Evolutionary conservation across 2,113 vertebrate species (phyloP).

Genomic region (Chunga burmeisteri): DNA sequence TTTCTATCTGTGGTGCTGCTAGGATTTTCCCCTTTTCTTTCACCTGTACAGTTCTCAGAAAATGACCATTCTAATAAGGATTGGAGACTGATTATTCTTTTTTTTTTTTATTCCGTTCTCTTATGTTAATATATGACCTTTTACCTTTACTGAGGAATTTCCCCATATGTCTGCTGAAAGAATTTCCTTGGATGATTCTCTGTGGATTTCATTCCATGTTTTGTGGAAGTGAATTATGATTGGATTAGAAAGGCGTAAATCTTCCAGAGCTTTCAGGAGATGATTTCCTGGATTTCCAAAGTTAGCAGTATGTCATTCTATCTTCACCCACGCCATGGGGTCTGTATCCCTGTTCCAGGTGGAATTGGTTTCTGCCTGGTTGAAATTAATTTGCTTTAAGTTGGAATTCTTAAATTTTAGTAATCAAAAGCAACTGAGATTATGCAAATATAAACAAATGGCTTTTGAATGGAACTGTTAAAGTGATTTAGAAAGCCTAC

Average conservation of each 20-base stretch:
- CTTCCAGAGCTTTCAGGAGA: constrained; percentile 51
- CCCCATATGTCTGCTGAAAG: constrained; percentile 45
- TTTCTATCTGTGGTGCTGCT: not conserved
- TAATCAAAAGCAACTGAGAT: not conserved
- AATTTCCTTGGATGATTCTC: constrained; percentile 57
- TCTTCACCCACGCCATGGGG: not conserved
- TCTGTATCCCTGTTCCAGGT: not conserved
- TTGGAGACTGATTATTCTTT: not conserved
- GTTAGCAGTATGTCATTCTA: constrained; percentile 57
- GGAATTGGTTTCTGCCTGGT: constrained; percentile 36
- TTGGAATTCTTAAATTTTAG: constrained; percentile 14
- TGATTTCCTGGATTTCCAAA: constrained; percentile 60
- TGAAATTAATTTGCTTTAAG: constrained; percentile 14
- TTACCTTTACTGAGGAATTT: constrained; percentile 63
- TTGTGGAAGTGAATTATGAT: constrained; percentile 51
- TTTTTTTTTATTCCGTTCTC: constrained; percentile 16
- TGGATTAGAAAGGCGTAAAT: constrained; percentile 66
- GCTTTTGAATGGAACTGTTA: not conserved
- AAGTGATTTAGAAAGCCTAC: not conserved
- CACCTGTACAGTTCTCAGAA: not conserved
- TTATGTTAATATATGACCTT: constrained; percentile 50
- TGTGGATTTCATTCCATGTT: constrained; percentile 46
- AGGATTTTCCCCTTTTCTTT: not conserved
- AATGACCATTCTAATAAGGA: not conserved
- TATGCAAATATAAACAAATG: not conserved